phyloP scores from a whole-genome alignment of 1,140 invertebrate species.

The Ceratina calcarata region DNA sequence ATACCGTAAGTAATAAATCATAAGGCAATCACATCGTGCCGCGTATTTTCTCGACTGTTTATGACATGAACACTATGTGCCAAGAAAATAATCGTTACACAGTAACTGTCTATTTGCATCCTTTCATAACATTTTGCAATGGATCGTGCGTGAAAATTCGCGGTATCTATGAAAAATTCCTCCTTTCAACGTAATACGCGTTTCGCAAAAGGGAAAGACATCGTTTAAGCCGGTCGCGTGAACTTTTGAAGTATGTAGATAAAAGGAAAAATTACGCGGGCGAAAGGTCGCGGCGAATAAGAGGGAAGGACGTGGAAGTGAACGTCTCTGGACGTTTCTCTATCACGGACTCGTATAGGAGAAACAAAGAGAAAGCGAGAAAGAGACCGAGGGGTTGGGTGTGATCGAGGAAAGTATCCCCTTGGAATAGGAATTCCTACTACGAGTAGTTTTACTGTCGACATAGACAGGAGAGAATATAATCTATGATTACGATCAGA shows the following conservation, averaged over 20 bases:
- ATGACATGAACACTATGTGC: not conserved
- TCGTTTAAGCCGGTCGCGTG: constrained; percentile 33
- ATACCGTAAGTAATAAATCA: constrained; percentile 7
- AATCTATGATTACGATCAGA: constrained; percentile 42
- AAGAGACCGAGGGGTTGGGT: constrained; percentile 17
- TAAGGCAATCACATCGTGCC: too few species aligned
- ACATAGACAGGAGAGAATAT: not conserved
- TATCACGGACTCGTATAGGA: not conserved
- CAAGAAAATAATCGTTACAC: constrained; percentile 10
- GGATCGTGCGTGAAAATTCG: constrained; percentile 1
- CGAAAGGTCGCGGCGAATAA: constrained; percentile 54
- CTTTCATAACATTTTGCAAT: constrained; percentile 4
- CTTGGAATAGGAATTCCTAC: constrained; percentile 48
- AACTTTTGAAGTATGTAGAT: constrained; percentile 49
- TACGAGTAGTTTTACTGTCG: constrained; percentile 27
- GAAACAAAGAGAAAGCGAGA: constrained; percentile 1
- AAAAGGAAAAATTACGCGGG: constrained; percentile 42
- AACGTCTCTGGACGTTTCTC: constrained; percentile 49
- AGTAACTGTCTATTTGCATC: not conserved
- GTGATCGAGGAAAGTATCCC: constrained; percentile 50
- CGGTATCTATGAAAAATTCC: constrained; percentile 12
- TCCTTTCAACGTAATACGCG: constrained; percentile 24
- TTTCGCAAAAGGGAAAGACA: constrained; percentile 57
- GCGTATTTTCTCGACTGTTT: not conserved
- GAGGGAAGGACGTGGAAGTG: constrained; percentile 53